These are phyloP conservation scores for Heliangelus exortis DNA, from an alignment of 2,797 vertebrate genomes.

Conservation along the genomic window DNA sequence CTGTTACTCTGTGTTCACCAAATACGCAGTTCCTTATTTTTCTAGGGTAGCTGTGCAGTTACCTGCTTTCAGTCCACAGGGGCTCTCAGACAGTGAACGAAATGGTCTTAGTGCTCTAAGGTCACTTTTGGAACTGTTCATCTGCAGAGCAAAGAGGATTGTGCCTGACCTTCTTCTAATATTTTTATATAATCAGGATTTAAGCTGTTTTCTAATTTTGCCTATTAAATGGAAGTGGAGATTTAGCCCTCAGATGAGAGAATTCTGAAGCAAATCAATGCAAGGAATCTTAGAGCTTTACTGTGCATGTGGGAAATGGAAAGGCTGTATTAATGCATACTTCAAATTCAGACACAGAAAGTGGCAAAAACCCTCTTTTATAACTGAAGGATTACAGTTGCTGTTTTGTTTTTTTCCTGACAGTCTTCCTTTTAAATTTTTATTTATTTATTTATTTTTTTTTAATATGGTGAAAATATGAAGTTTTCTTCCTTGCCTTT, in stretches of 20 bases:
- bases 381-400: neutral
- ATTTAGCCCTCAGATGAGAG: neutral
- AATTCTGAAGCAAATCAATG: neutral
- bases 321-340: neutral
- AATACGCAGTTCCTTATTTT: neutral
- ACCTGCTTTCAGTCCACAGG: neutral
- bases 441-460: no score
- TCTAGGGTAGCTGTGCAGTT: neutral
- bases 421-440: neutral
- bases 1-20: neutral
- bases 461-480: neutral
- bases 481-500: neutral
- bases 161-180: neutral
- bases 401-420: neutral
- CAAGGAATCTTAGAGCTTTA: neutral
- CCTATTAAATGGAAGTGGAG: conserved; percentile 22
- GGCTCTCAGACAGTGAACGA: neutral
- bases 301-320: neutral
- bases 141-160: conserved; percentile 33
- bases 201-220: conserved; percentile 26
- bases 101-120: neutral
- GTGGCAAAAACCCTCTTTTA: neutral
- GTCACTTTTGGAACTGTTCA: neutral
- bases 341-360: neutral
- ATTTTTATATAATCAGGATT: conserved; percentile 33